Base-by-base conservation (phyloP, 2,888 invertebrate genomes). In the Tenthredo mesomela region DNA sequence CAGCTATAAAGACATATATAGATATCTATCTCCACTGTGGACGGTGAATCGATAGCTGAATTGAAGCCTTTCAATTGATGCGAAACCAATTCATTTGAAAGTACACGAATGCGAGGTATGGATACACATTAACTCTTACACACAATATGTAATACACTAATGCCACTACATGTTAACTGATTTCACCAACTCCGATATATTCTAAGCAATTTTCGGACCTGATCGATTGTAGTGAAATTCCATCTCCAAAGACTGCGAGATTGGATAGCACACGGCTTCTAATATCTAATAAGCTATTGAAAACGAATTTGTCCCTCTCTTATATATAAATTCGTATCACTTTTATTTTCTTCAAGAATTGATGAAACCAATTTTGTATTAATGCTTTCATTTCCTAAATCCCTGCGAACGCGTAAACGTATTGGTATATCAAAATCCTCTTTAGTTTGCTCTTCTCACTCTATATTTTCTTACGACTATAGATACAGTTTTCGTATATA, bases 1-100 rank as follows among this genome's bases (percentile, higher is more conserved):
- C 61, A 61, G 58, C n/a, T 6, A 37, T 21, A 80, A 3, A 71
- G 25, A 40, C 6, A n/a, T 18, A 58, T 2, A 33, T 37, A 37
- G 3, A 61, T 37, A 37, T 50, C 61, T 61, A 37, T 58, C 40
- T 43, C 71, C 15, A 18, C 18, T 21, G 40, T 21, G 33, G 29
- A 77, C 9, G 29, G 18, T 73, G 25, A 47, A 73, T 73, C 73
- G 73, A 73, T 73, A 73, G 43, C 25, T 73, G n/a, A 43, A 73
- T 73, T 21, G 10, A 18, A 10, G 43, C 25, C 43, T 25, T 25
- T 43, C 7, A 47, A 73, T 73, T 73, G 10, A 47, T 73, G 73
- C 43, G 12, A 43, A 73, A 73, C 25, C 70, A 71, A 43, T 73
- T 73, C 18, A 73, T 73, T 25, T 25, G 21, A 18, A 40, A 21